A percentile compares a stretch with the other conserved stretches of the same genome.
phyloP scores from a whole-genome alignment of 1,140 invertebrate species.

The Antheraea pernyi region DNA sequence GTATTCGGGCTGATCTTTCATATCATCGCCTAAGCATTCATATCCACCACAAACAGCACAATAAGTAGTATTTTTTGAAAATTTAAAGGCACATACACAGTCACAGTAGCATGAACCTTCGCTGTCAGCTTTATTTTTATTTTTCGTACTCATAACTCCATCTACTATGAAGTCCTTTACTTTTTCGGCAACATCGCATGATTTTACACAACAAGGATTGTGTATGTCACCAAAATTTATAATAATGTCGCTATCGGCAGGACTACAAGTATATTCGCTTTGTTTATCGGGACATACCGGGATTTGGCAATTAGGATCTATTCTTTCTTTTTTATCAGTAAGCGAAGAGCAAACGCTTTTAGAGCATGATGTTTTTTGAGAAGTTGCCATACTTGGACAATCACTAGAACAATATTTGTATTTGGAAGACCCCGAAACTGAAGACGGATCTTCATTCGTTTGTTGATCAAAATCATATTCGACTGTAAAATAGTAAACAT shows the following conservation, averaged over 20 bases:
- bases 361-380: constrained; percentile 49
- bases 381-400: constrained; percentile 50
- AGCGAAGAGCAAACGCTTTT: constrained; percentile 50
- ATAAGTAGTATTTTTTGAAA: constrained; percentile 62
- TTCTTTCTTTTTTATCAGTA: constrained; percentile 21
- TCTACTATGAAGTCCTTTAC: constrained; percentile 65
- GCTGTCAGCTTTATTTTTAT: constrained; percentile 25
- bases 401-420: constrained; percentile 52
- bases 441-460: constrained; percentile 20
- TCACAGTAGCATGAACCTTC: constrained; percentile 63
- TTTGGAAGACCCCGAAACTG: constrained; percentile 37
- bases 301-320: constrained; percentile 33
- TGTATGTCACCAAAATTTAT: constrained; percentile 55
- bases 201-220: constrained; percentile 60
- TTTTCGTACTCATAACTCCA: constrained; percentile 36
- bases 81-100: constrained; percentile 62
- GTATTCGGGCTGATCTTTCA: constrained; percentile 50
- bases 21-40: constrained; percentile 63
- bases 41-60: constrained; percentile 67
- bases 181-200: constrained; percentile 57
- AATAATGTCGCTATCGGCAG: constrained; percentile 59
- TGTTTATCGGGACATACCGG: constrained; percentile 37
- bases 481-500: constrained; percentile 67
- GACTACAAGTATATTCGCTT: constrained; percentile 39
- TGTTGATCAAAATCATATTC: constrained; percentile 51